Conservation (phyloP, 1,140 invertebrate species). For the Diprion similis region DNA sequence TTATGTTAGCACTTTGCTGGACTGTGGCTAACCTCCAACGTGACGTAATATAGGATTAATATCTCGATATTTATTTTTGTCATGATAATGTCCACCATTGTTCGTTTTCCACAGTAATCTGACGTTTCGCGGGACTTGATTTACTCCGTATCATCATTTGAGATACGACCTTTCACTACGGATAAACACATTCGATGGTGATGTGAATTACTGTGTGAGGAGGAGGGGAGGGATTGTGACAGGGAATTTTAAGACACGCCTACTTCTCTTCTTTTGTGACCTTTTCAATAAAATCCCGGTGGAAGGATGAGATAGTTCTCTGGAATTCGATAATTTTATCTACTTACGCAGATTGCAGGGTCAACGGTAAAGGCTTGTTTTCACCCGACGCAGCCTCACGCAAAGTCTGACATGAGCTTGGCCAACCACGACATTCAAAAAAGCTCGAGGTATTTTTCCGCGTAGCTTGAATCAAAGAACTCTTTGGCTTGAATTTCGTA, state of each 20-base stretch:
- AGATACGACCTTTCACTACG: background rate
- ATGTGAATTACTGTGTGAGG: background rate
- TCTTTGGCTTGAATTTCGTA: too few relatives aligned
- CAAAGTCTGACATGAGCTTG: too few relatives aligned
- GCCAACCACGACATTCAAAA: too few relatives aligned
- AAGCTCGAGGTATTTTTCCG: too few relatives aligned
- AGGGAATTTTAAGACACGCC: conserved; percentile 3
- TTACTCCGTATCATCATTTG: background rate
- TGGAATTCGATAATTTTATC: too few relatives aligned
- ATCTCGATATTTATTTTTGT: background rate
- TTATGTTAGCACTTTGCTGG: conserved; percentile 33
- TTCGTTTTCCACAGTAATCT: background rate
- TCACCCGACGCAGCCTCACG: too few relatives aligned
- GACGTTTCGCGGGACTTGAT: background rate
- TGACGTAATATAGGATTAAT: background rate
- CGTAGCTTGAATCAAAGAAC: too few relatives aligned
- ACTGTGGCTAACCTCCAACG: conserved; percentile 28
- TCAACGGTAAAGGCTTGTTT: too few relatives aligned
- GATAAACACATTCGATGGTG: background rate
- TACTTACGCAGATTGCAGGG: too few relatives aligned
- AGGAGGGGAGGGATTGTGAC: background rate
- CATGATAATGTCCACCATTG: background rate
- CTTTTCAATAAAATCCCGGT: background rate
- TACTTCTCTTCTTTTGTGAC: background rate
- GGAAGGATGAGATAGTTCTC: too few relatives aligned